These are phyloP conservation scores for Myiopsitta monachus DNA, from an alignment of 2,113 vertebrate genomes.

Conservation along the genomic window DNA sequence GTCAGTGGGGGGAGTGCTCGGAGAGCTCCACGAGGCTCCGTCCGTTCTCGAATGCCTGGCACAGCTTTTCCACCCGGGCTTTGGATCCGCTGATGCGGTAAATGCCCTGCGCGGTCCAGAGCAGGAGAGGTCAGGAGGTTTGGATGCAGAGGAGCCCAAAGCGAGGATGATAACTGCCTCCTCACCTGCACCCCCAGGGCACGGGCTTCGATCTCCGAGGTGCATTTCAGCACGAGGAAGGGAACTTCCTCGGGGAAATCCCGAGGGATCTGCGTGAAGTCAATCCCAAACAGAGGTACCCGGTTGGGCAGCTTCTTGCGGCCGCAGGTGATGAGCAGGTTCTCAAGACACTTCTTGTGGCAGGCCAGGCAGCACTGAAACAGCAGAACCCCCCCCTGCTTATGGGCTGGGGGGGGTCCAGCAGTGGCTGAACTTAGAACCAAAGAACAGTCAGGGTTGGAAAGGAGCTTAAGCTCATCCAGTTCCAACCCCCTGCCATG, in stretches of 20 bases:
- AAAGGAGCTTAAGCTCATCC: no score
- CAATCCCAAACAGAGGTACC: conserved; percentile 81
- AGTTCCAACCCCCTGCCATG: no score
- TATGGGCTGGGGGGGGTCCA: no score
- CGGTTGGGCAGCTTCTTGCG: conserved; percentile 74
- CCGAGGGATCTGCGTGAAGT: conserved; percentile 76
- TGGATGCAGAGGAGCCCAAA: accelerated
- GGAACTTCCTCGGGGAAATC: conserved; percentile 82
- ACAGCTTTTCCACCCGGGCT: conserved; percentile 86
- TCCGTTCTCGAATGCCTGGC: conserved; percentile 87
- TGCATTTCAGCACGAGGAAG: conserved; percentile 85
- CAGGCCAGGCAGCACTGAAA: conserved; percentile 85
- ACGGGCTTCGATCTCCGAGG: conserved; percentile 85
- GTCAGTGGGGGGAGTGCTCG: conserved; percentile 88
- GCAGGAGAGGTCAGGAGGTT: neutral
- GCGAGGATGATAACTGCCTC: accelerated
- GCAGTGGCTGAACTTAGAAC: no score
- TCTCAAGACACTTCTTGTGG: conserved; percentile 92
- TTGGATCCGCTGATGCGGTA: conserved; percentile 91
- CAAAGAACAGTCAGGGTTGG: no score
- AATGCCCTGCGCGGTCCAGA: conserved; percentile 78
- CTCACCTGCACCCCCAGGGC: conserved; percentile 86
- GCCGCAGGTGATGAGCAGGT: conserved; percentile 84
- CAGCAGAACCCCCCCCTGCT: neutral
- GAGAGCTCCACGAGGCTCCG: conserved; percentile 86